These are phyloP conservation scores for Isoperla grammatica DNA, from an alignment of 2,888 invertebrate species.

Conservation along the genomic window DNA sequence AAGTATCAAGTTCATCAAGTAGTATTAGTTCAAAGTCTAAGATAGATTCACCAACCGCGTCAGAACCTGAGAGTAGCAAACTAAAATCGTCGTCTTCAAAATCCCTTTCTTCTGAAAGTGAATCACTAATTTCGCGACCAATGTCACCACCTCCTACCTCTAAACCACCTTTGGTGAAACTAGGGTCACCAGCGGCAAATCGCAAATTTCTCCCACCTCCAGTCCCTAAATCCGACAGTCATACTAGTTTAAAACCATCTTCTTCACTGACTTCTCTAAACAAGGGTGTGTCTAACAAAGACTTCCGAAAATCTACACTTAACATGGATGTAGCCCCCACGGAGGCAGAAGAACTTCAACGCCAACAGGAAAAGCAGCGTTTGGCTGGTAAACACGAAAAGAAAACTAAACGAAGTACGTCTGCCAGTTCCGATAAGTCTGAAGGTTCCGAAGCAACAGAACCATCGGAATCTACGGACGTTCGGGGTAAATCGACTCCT, in stretches of 20 bases:
- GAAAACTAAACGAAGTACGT: constrained; percentile 11
- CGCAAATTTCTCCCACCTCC: constrained; percentile 43
- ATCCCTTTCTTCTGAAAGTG: neutral
- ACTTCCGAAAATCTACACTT: constrained; percentile 65
- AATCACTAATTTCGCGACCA: neutral
- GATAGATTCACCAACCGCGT: neutral
- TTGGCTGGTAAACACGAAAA: constrained; percentile 1
- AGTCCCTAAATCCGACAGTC: constrained; percentile 46
- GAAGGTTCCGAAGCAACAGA: neutral
- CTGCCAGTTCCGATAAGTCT: constrained; percentile 22
- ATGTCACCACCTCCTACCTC: constrained; percentile 2
- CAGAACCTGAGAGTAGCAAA: neutral
- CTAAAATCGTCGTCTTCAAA: constrained; percentile 1
- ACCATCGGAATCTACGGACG: neutral
- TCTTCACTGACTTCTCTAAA: constrained; percentile 22
- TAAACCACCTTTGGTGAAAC: constrained; percentile 22
- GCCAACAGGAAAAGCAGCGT: constrained; percentile 35
- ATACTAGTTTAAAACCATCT: constrained; percentile 11
- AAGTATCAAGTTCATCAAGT: neutral
- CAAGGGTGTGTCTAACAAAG: constrained; percentile 55
- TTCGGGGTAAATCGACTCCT: neutral
- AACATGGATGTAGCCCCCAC: constrained; percentile 52
- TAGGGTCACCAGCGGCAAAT: constrained; percentile 14
- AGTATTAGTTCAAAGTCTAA: neutral
- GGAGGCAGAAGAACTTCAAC: constrained; percentile 41